A percentile compares a stretch with the other conserved stretches of the same genome.
Conservation (phyloP, 2,888 invertebrate genomes). For the Pelosia muscerda region DNA sequence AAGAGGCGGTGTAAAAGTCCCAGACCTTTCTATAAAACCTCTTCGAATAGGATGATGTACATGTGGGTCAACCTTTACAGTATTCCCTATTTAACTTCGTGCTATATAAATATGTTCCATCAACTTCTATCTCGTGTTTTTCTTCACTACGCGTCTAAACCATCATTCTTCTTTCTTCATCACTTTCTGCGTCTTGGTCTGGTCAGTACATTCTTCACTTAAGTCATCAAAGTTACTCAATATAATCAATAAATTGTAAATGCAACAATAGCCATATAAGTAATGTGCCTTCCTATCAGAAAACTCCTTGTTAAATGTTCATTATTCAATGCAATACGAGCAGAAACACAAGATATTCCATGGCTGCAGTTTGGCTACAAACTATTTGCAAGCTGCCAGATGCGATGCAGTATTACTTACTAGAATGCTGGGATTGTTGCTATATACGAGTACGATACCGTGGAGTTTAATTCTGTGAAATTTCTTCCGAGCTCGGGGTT, state of each 20-base stretch:
- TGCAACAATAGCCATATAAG: not conserved
- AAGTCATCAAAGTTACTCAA: not conserved
- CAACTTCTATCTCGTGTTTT: too few species aligned
- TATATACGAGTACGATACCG: not conserved
- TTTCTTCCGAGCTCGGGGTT: not conserved
- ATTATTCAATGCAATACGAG: not conserved
- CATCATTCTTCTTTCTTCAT: too few species aligned
- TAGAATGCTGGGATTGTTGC: not conserved
- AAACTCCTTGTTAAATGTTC: not conserved
- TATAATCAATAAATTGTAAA: not conserved
- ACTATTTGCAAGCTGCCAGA: slow-evolving; percentile 17
- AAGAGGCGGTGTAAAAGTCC: too few species aligned
- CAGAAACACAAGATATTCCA: not conserved
- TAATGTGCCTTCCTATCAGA: not conserved
- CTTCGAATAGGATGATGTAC: too few species aligned
- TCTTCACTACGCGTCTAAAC: too few species aligned
- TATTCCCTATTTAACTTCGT: too few species aligned
- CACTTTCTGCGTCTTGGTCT: too few species aligned
- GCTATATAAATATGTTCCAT: too few species aligned
- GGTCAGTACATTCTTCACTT: not conserved
- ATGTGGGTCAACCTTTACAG: too few species aligned
- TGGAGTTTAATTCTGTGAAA: not conserved
- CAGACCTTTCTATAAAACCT: too few species aligned
- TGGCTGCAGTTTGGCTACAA: not conserved
- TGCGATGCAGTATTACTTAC: slow-evolving; percentile 10